phyloP scores from a whole-genome alignment of 53 echinoderm and acorn worm species.

The Paelopatides confundens region DNA sequence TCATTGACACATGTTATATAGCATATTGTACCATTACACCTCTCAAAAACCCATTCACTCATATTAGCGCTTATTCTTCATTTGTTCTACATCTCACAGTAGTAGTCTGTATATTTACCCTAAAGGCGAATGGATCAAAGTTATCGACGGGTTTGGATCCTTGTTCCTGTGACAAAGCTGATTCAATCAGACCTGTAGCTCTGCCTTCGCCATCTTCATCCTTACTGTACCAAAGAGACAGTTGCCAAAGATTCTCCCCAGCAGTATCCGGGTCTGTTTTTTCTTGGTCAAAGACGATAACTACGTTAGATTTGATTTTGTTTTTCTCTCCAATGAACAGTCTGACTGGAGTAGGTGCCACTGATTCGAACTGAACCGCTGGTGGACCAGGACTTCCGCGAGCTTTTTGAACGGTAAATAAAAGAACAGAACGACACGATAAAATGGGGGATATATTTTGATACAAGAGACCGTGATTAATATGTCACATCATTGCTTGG shows the following conservation, averaged over 20 bases:
- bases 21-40: too few relatives aligned
- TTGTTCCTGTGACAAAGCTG: not conserved
- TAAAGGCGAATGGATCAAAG: slow-evolving; percentile 11
- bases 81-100: too few relatives aligned
- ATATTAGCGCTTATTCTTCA: too few relatives aligned
- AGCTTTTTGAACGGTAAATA: not conserved
- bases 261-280: slow-evolving; percentile 26
- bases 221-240: slow-evolving; percentile 62
- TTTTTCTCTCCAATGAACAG: slow-evolving; percentile 12
- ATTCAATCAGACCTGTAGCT: not conserved
- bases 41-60: too few relatives aligned
- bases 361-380: slow-evolving; percentile 30
- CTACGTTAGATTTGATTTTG: slow-evolving; percentile 3
- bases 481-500: too few relatives aligned
- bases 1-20: too few relatives aligned
- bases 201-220: slow-evolving; percentile 56
- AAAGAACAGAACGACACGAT: too few relatives aligned
- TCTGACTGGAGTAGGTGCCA: not conserved
- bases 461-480: too few relatives aligned
- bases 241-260: slow-evolving; percentile 64
- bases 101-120: slow-evolving; percentile 16
- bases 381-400: slow-evolving; percentile 10
- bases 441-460: too few relatives aligned
- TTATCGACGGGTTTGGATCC: slow-evolving; percentile 20
- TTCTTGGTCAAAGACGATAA: not conserved